phyloP scores from a whole-genome alignment of 2,113 vertebrate genomes.

The Balaeniceps rex region DNA sequence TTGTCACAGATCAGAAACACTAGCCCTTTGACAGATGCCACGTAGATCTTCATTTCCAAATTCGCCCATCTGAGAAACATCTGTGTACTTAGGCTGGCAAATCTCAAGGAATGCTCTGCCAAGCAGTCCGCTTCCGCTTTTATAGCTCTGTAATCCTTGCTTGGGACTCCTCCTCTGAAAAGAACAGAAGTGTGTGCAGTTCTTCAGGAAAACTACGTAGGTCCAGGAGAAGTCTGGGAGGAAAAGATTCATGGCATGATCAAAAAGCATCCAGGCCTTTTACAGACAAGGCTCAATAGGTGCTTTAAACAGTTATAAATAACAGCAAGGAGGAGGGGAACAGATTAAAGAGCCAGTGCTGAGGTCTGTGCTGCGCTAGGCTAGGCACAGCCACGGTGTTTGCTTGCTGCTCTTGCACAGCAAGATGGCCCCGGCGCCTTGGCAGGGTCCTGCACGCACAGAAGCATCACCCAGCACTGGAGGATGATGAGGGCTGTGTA shows the following conservation, averaged over 20 bases:
- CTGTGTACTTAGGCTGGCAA: constrained; percentile 80
- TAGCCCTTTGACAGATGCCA: constrained; percentile 80
- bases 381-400: not conserved
- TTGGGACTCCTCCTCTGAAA: not conserved
- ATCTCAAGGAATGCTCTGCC: constrained; percentile 62
- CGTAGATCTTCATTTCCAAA: constrained; percentile 81
- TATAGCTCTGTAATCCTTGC: constrained; percentile 58
- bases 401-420: not conserved
- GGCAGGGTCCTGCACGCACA: fast-evolving
- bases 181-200: constrained; percentile 2
- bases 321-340: not conserved
- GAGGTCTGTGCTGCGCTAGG: not conserved
- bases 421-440: fast-evolving
- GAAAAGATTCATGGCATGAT: constrained; percentile 51
- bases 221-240: constrained; percentile 3
- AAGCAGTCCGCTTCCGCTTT: constrained; percentile 45
- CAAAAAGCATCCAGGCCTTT: constrained; percentile 56
- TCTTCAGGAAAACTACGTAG: not conserved
- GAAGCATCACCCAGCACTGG: fast-evolving
- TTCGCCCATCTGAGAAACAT: constrained; percentile 86
- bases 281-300: constrained; percentile 13
- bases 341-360: not conserved
- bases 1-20: constrained; percentile 82
- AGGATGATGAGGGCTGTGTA: fast-evolving
- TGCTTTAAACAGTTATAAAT: constrained; percentile 35